Evolutionary conservation across 2,113 vertebrate genomes (phyloP), one percentile per base, ranked within the genome.

Genomic region (Falcunculus frontatus): DNA sequence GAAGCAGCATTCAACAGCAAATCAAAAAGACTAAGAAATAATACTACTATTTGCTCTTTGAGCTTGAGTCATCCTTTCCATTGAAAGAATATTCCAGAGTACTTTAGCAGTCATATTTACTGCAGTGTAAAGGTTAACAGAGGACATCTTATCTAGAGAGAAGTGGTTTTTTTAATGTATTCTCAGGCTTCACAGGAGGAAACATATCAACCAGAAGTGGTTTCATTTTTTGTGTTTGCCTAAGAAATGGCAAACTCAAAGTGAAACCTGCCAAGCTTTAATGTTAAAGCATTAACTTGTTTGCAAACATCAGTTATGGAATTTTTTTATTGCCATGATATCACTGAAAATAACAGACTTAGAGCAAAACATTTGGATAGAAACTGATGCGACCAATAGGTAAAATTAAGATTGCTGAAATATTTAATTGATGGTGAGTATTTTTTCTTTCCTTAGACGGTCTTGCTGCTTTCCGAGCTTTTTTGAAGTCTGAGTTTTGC

Each of bases 401-500:
- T 86, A 50, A 80, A 74, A 33, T 84, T 10, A 81, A 44, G 52
- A 65, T 84, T 86, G 56, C 56, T 44, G 68, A 69, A 53, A 39
- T 19, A 42, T 33, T 89, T 68, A 92, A 53, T 50, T 69, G 13
- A 86, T 55, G 23, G 25, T 21, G 20, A 47, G 6, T 35, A 10
- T 13, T 15, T 47, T 81, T 44, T 25, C 19, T 86, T 89, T 67
- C 33, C 60, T 63, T 84, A 96, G 96, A 97, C 92, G 95, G 96
- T 75, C 95, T 97, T 78, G 96, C 93, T 90, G 95, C 99, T 87
- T 99, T 99, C 90, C 93, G 97, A 89, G 97, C 96, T 80, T 99
- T 99, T 97, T 93, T 99, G 89, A 98, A 97, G 95, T 99, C 99
- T 0, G 99, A 99, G 82, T 99, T 98, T 97, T 99, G 99, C 4